Evolutionary conservation across 1,140 invertebrate species (phyloP), one percentile per base, ranked within the genome.

Genomic region (Camponotus pennsylvanicus): DNA sequence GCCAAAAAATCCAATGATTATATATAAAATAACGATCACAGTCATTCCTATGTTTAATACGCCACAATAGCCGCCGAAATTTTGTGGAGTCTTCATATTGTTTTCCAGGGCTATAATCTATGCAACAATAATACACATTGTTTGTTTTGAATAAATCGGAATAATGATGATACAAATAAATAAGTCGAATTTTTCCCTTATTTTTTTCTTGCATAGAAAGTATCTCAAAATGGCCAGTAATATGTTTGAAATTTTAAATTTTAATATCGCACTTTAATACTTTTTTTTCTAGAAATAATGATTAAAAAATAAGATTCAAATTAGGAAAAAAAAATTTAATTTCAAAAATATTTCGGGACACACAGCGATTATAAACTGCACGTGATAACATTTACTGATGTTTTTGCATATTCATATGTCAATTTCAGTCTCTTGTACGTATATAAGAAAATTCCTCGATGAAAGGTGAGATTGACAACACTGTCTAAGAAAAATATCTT

Each of bases 91-190:
- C 92, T 96, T 96, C 98, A 98, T 98, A 88, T 98, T 98, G 92
- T 98, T 98, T 93, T 98, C 98, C 66, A 98, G 92, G 0, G 98
- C 97, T 49, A 98, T 96, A 32, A 98, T 97, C 98, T 97, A 86
- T 13, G 94, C 92, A 73, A 49, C 21, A 34, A 9, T 0, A 55
- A 70, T 37, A 61, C 9, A 73, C n/a, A 34, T 71, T 37, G 7
- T 40, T 18, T 49, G 5, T 66, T 70, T 64, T 37, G 11, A 71
- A 80, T 80, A 69, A 67, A 37, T 7, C n/a, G 15, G 9, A 42
- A 8, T 11, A 49, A 79, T 18, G 49, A 37, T 52, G 7, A 32
- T n/a, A 55, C 5, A 55, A 5, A 8, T 2, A 13, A n/a, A 13
- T 15, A 13, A 11, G 13, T 52, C 2, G 13, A 52, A 61, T 77